Evolutionary conservation across 2,113 vertebrate genomes (phyloP).

Genomic region (Uria aalge): DNA sequence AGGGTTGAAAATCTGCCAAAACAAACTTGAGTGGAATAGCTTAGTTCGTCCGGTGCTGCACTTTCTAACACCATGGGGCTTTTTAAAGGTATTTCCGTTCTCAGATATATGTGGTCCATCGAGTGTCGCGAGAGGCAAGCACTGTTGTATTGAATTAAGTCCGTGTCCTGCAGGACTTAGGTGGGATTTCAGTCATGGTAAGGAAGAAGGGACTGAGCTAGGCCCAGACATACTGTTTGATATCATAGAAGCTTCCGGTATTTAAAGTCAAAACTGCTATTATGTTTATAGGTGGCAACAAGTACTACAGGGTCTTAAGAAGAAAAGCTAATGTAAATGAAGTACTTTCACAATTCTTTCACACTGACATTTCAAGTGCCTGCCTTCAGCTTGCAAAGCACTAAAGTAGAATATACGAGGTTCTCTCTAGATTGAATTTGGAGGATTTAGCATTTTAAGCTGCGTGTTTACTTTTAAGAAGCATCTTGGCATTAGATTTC

Average conservation of each 20-base stretch:
- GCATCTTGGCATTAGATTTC: background rate
- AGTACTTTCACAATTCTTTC: background rate
- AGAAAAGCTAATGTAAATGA: background rate
- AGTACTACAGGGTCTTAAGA: background rate
- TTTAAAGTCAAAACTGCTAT: background rate
- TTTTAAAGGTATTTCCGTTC: conserved; percentile 7
- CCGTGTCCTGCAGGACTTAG: background rate
- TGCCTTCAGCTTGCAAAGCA: background rate
- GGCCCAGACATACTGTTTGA: background rate
- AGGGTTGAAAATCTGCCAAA: conserved; percentile 23
- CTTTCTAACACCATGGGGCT: background rate
- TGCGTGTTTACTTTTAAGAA: background rate
- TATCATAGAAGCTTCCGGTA: background rate
- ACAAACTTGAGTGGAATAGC: background rate
- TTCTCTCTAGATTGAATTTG: background rate
- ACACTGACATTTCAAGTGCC: background rate
- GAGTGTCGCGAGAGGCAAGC: background rate
- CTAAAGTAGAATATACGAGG: rapidly evolving
- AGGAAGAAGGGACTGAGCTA: background rate
- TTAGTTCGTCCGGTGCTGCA: background rate
- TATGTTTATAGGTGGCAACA: background rate
- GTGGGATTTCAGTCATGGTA: background rate
- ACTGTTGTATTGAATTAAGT: background rate
- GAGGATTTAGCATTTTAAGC: background rate
- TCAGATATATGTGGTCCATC: background rate